Percentiles rank a stretch among this genome's conserved stretches.
phyloP scores from a whole-genome alignment of 2,113 vertebrate species.

The Plecotus auritus region DNA sequence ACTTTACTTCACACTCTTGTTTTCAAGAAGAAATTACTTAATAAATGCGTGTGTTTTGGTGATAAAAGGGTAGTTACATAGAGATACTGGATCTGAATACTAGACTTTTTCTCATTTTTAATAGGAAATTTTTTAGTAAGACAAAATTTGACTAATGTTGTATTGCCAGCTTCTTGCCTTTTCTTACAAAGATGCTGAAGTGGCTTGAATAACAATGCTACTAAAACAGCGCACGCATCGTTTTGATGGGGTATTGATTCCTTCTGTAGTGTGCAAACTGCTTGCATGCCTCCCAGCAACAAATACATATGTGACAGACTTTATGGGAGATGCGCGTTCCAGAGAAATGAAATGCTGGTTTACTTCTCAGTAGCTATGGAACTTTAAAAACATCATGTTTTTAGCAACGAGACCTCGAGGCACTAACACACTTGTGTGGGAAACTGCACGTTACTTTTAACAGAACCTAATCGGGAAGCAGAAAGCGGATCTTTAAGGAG shows the following conservation, averaged over 20 bases:
- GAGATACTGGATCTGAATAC: neutral
- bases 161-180: constrained; percentile 61
- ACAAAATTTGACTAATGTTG: constrained; percentile 62
- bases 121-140: constrained; percentile 1
- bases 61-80: neutral
- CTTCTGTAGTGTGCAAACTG: constrained; percentile 82
- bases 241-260: constrained; percentile 88
- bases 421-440: constrained; percentile 46
- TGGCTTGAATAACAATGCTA: constrained; percentile 82
- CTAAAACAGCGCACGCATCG: constrained; percentile 80
- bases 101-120: neutral
- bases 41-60: neutral
- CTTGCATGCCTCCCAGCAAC: constrained; percentile 84
- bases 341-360: constrained; percentile 66
- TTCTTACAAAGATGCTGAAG: constrained; percentile 71
- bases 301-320: constrained; percentile 83
- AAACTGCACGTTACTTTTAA: constrained; percentile 60
- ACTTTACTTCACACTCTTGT: neutral
- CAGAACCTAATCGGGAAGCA: constrained; percentile 40
- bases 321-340: constrained; percentile 78
- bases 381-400: neutral
- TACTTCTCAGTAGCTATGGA: constrained; percentile 57
- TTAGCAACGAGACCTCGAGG: constrained; percentile 50
- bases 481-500: neutral
- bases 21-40: neutral